Percentiles rank a stretch among this genome's conserved stretches.
Conservation (phyloP, 2,888 invertebrate genomes). For the Epicampocera succincta region DNA sequence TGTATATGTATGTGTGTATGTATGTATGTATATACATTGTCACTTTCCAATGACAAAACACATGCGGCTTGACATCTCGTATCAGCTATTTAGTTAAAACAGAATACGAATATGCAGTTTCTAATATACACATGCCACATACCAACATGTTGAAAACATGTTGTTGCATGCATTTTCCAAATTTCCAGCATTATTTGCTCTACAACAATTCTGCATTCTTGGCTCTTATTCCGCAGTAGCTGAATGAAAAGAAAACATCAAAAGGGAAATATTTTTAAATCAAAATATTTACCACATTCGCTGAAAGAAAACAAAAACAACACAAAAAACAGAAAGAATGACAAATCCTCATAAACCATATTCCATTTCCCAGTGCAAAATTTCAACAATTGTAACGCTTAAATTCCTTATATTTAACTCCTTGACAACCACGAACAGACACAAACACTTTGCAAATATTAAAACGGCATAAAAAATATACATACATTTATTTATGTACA, state of each 20-base stretch:
- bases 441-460: background rate
- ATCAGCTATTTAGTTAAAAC: background rate
- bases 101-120: conserved; percentile 1
- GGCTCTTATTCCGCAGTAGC: background rate
- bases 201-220: conserved; percentile 20
- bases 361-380: conserved; percentile 25
- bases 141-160: background rate
- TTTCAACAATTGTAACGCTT: conserved; percentile 42
- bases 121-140: background rate
- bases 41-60: too few relatives aligned
- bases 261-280: conserved; percentile 41
- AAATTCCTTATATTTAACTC: conserved; percentile 25
- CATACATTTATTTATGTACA: background rate
- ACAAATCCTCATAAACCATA: conserved; percentile 19
- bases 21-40: too few relatives aligned
- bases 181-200: conserved; percentile 32
- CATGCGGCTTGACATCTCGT: too few relatives aligned
- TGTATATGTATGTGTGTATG: too few relatives aligned
- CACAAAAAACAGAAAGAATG: too few relatives aligned
- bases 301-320: conserved; percentile 2
- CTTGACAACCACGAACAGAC: conserved; percentile 33
- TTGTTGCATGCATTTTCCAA: conserved; percentile 1
- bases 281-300: conserved; percentile 49
- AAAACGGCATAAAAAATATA: background rate
- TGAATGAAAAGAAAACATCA: conserved; percentile 13